phyloP scores from a whole-genome alignment of 2,797 vertebrate genomes.

The Acanthis flammea region DNA sequence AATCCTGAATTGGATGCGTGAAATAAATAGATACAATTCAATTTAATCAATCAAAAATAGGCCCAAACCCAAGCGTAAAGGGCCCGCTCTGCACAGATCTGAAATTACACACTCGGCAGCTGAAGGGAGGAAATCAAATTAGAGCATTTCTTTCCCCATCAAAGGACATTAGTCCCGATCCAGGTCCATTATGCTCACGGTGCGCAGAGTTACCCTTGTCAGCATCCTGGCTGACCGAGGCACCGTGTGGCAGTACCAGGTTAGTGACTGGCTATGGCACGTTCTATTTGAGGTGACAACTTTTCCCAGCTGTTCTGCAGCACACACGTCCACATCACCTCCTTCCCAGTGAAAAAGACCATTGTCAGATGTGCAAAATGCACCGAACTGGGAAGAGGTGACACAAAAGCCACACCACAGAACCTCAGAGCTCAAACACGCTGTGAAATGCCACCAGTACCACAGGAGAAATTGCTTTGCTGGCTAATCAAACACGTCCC shows the following conservation, averaged over 20 bases:
- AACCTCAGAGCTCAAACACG: background rate
- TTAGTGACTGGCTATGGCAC: fast-evolving
- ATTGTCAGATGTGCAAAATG: background rate
- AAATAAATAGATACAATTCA: background rate
- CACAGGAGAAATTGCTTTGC: background rate
- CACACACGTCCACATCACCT: fast-evolving
- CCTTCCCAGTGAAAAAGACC: background rate
- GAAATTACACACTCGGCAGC: background rate
- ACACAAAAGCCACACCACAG: background rate
- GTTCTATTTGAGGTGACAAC: background rate
- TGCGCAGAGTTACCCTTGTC: background rate
- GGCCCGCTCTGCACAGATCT: background rate
- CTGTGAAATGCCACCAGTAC: background rate
- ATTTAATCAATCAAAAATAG: background rate
- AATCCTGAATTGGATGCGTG: background rate
- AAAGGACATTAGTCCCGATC: background rate
- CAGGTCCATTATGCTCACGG: fast-evolving
- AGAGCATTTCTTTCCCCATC: constrained; percentile 18
- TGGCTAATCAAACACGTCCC: constrained; percentile 3
- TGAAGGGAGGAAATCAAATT: constrained; percentile 40
- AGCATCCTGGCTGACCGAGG: fast-evolving
- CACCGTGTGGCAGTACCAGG: fast-evolving
- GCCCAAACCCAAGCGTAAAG: background rate
- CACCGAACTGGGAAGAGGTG: fast-evolving
- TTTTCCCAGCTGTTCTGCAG: background rate